These are phyloP conservation scores for Trinorchestia longiramus DNA, from an alignment of 1,140 invertebrate genomes.

Conservation along the genomic window DNA sequence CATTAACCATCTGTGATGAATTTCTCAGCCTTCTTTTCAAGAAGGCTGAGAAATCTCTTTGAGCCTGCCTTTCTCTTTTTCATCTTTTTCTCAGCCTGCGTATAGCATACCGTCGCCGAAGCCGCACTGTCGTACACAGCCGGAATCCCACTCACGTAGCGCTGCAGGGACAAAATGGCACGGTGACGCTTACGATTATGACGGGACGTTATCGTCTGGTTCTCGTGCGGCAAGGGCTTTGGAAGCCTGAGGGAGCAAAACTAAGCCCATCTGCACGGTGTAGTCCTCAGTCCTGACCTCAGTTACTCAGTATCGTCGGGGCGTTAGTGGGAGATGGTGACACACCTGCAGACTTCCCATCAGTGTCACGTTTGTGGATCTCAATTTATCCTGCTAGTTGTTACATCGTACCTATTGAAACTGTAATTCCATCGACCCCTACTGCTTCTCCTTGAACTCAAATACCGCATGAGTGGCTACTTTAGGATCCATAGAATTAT, in stretches of 20 bases:
- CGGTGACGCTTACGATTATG: neutral
- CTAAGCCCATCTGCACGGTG: neutral
- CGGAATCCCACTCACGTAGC: neutral
- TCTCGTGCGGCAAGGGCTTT: neutral
- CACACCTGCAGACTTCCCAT: neutral
- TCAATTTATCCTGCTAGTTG: neutral
- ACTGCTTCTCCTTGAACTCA: neutral
- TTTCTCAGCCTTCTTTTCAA: no score
- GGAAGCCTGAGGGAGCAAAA: neutral
- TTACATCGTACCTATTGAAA: neutral
- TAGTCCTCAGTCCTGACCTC: no score
- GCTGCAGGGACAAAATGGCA: neutral
- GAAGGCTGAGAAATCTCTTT: no score
- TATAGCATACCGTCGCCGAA: no score
- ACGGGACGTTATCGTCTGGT: neutral
- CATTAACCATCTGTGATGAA: no score
- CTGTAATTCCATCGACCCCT: neutral
- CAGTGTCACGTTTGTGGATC: neutral
- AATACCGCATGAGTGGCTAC: neutral
- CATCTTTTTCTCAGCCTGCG: no score
- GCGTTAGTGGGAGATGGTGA: neutral
- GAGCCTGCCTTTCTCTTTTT: no score
- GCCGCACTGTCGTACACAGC: no score
- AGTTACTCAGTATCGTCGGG: neutral
- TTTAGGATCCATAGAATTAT: neutral